Base-by-base conservation (phyloP, 2,797 vertebrate genomes). In the Rhincodon typus region DNA sequence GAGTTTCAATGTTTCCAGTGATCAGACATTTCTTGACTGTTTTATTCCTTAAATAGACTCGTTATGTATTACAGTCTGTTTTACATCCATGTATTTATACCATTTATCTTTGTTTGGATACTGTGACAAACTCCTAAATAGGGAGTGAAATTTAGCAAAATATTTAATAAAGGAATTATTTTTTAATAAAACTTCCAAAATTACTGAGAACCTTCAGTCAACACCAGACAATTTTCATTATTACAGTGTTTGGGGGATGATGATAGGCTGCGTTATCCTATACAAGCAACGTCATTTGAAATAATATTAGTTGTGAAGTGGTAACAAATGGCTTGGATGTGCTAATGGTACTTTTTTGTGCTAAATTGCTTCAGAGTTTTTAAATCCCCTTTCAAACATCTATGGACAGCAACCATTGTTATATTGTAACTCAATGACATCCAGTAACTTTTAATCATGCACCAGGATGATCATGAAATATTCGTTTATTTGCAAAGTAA, bases 121-220 rank as follows among this genome's bases (percentile, higher is more conserved):
- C 66, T 93, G 90, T 93, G 90, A 93, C 90, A 67, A 93, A 69
- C 66, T 93, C 66, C 90, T 69, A 42, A 93, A 93, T 42, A n/a
- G 19, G 62, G 90, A 93, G 90, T 69, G 66, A 93, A 93, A 69
- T 69, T 69, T 93, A 93, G n/a, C 21, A 93, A 69, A 93, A 42
- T 42, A 69, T 93, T 69, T 93, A 42, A 38, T 93, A 93, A 42
- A 67, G 42, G 69, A 38, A 93, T 91, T n/a, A 69, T 93, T 93
- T 93, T 69, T n/a, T 69, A 84, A 69, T 93, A 93, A 93, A 93
- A 67, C 90, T 38, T 53, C 66, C 87, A 90, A 93, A 93, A 69
- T 69, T 42, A 69, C n/a, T 42, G 38, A 72, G 30, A 25, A 42
- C 62, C 46, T n/a, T 93, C 23, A 38, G 10, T n/a, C 88, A 90